Conservation (phyloP, 2,888 invertebrate species). For the Gryllus longicercus region DNA sequence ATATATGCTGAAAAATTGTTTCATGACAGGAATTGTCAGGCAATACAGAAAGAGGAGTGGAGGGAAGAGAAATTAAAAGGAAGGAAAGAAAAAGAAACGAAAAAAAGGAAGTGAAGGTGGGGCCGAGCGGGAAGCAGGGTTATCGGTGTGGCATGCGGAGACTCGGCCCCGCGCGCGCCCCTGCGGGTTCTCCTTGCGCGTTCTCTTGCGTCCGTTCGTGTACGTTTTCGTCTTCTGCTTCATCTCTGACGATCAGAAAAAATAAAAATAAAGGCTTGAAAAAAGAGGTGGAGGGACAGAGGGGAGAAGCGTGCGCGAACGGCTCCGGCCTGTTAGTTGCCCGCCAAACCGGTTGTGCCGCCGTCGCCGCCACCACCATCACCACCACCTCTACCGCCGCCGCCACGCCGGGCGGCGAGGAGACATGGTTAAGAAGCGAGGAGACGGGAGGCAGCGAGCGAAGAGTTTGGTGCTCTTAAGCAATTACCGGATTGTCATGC, state of each 20-base stretch:
- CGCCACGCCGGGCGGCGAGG: not conserved
- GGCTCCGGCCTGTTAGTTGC: not conserved
- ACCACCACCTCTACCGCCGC: not conserved
- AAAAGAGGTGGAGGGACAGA: not conserved
- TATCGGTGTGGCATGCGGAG: too few relatives aligned
- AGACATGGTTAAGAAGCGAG: not conserved
- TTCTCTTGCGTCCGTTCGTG: too few relatives aligned
- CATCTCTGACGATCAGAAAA: not conserved
- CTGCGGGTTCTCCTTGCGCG: too few relatives aligned
- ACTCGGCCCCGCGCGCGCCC: too few relatives aligned
- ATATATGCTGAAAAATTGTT: slow-evolving; percentile 17
- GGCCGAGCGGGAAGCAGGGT: too few relatives aligned
- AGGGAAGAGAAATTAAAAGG: not conserved
- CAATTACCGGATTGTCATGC: slow-evolving; percentile 17
- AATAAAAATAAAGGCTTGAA: not conserved
- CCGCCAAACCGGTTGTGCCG: not conserved
- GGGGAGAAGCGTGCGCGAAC: slow-evolving; percentile 6
- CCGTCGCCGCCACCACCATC: not conserved
- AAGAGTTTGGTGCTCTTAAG: slow-evolving; percentile 5
- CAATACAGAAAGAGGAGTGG: not conserved
- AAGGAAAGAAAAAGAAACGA: not conserved
- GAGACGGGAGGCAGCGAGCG: not conserved
- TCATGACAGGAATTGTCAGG: slow-evolving; percentile 17
- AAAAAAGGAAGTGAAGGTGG: too few relatives aligned
- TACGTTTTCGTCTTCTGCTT: not conserved